Evolutionary conservation across 2,888 invertebrate genomes (phyloP).

Genomic region (Noctua janthina): DNA sequence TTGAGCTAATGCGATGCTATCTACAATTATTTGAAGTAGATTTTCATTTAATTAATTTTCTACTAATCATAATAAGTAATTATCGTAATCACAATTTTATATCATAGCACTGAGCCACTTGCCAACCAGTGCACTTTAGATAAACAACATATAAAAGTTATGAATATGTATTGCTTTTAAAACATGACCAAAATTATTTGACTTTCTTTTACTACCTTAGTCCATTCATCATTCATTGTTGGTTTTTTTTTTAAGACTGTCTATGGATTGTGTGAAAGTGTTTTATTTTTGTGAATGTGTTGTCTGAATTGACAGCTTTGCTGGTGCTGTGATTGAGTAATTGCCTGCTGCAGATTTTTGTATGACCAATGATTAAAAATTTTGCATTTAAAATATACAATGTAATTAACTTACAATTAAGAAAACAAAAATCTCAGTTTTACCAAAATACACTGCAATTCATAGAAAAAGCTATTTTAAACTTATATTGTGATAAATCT

Average conservation of each 20-base stretch:
- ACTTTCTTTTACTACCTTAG: constrained; percentile 42
- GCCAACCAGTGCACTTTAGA: constrained; percentile 46
- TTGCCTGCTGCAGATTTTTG: background rate
- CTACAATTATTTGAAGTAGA: background rate
- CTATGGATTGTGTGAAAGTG: background rate
- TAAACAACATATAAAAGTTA: constrained; percentile 42
- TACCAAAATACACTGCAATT: too few relatives aligned
- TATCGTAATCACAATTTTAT: constrained; percentile 38
- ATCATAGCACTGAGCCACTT: constrained; percentile 42
- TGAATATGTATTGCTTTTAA: constrained; percentile 40
- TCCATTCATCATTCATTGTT: constrained; percentile 26
- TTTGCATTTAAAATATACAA: background rate
- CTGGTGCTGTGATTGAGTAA: background rate
- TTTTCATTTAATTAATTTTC: background rate
- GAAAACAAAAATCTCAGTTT: too few relatives aligned
- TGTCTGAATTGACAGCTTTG: too few relatives aligned
- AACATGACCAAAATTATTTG: constrained; percentile 1
- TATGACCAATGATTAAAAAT: background rate
- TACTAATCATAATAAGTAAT: constrained; percentile 19
- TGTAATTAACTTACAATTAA: too few relatives aligned
- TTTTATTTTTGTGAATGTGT: background rate
- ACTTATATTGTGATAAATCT: too few relatives aligned
- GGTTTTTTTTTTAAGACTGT: constrained; percentile 14
- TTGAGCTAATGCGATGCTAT: background rate
- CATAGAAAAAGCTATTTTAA: too few relatives aligned